Evolutionary conservation across 2,113 vertebrate species (phyloP).

Genomic region (Pomatorhinus ruficollis): DNA sequence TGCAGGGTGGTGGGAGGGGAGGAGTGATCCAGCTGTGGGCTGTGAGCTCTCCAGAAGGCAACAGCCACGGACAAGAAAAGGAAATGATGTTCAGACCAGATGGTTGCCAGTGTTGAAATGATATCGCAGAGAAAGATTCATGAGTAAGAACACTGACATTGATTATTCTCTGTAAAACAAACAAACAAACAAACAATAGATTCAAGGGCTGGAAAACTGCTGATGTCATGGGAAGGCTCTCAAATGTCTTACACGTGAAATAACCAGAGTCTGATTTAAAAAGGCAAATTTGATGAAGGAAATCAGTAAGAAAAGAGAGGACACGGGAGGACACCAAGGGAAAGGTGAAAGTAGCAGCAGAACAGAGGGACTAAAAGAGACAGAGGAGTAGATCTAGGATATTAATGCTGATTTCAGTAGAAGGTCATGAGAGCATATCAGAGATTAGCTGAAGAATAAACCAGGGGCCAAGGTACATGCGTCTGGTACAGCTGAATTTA

Average conservation of each 20-base stretch:
- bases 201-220: not conserved
- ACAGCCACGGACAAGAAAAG: not conserved
- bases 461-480: not conserved
- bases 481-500: not conserved
- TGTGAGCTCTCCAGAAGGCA: not conserved
- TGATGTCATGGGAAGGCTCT: not conserved
- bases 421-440: not conserved
- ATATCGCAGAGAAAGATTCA: not conserved
- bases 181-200: not conserved
- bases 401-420: not conserved
- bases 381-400: not conserved
- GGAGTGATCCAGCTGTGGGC: not conserved
- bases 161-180: not conserved
- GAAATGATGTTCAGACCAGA: not conserved
- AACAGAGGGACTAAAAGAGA: not conserved
- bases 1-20: not conserved
- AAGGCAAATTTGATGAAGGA: not conserved
- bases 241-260: not conserved
- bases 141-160: not conserved
- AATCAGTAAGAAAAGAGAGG: not conserved
- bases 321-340: not conserved
- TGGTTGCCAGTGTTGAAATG: not conserved
- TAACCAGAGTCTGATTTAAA: not conserved
- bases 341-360: not conserved
- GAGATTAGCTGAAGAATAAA: not conserved